Evolutionary conservation across 2,113 vertebrate species (phyloP).

Genomic region (Ondatra zibethicus): DNA sequence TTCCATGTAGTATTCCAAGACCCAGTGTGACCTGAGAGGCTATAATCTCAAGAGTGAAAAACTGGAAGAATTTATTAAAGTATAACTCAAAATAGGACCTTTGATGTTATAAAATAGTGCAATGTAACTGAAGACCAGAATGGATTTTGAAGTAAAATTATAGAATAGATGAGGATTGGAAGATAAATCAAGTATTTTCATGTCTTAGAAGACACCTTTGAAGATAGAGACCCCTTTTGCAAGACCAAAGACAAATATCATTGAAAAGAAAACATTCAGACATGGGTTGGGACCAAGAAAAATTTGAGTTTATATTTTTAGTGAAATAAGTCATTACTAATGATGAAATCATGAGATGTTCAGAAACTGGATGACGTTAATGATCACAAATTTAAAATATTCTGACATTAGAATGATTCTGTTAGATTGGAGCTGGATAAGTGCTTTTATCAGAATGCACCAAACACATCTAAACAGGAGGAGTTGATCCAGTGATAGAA

Average conservation of each 20-base stretch:
- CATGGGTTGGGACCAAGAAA: neutral
- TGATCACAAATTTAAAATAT: neutral
- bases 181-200: neutral
- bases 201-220: neutral
- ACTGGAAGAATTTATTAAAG: neutral
- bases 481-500: neutral
- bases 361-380: rapidly evolving
- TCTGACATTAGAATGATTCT: too few relatives aligned
- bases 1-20: neutral
- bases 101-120: neutral
- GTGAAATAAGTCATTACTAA: neutral
- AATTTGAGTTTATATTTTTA: neutral
- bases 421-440: neutral
- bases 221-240: neutral
- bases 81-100: neutral
- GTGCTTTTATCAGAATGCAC: neutral
- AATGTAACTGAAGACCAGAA: neutral
- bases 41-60: neutral
- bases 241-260: neutral
- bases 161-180: neutral
- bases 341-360: neutral
- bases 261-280: neutral
- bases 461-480: neutral
- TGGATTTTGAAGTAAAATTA: neutral
- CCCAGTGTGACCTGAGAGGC: neutral